Percentiles rank a stretch among this genome's conserved stretches.
Evolutionary conservation across 2,888 invertebrate species (phyloP).

Genomic region (Ornithoptera priamus): DNA sequence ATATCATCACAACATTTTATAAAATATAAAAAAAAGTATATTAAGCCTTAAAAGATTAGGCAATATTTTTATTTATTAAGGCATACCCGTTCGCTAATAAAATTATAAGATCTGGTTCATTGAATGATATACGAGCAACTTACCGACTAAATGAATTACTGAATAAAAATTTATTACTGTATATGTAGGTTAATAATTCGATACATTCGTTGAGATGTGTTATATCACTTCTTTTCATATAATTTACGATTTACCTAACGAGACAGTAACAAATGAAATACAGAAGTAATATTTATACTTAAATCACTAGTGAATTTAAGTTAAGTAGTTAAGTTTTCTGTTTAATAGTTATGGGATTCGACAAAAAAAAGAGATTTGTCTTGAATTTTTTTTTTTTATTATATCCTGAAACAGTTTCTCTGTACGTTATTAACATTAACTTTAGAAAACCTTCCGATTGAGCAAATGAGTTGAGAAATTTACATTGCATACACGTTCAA

Average conservation of each 20-base stretch:
- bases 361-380: not conserved
- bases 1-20: no score
- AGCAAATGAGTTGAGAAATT: not conserved
- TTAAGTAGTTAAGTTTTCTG: no score
- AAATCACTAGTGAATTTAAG: no score
- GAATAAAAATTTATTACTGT: not conserved
- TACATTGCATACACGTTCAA: not conserved
- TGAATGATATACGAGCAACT: conserved; percentile 11
- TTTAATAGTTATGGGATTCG: no score
- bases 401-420: not conserved
- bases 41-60: not conserved
- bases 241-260: not conserved
- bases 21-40: no score
- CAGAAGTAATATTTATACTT: not conserved
- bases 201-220: not conserved
- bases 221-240: not conserved
- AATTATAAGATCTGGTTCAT: conserved; percentile 3
- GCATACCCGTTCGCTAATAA: conserved; percentile 1
- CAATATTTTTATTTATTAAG: not conserved
- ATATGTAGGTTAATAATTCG: not conserved
- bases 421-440: not conserved
- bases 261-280: not conserved
- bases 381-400: not conserved
- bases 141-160: not conserved
- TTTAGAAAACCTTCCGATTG: not conserved